phyloP scores from a whole-genome alignment of 1,140 invertebrate species.

The Drosophila parabipectinata region DNA sequence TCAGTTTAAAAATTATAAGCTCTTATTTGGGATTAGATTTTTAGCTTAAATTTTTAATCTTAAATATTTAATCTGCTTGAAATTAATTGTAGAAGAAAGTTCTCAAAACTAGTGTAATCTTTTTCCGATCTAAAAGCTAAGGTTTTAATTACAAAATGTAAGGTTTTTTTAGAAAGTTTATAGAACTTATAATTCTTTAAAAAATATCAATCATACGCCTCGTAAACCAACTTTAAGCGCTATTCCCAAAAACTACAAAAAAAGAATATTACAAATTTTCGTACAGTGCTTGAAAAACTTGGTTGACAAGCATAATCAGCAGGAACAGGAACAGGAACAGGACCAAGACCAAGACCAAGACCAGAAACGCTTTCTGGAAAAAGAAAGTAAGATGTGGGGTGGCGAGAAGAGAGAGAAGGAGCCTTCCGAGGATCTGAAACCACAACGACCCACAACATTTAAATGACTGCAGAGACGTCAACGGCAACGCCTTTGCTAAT shows the following conservation, averaged over 20 bases:
- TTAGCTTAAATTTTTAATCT: too few species aligned
- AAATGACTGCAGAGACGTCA: constrained; percentile 71
- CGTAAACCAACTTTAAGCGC: too few species aligned
- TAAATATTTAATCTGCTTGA: too few species aligned
- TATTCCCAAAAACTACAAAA: too few species aligned
- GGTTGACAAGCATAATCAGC: constrained; percentile 62
- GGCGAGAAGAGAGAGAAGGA: not conserved
- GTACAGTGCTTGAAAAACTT: constrained; percentile 15
- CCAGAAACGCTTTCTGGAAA: not conserved
- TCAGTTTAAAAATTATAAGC: too few species aligned
- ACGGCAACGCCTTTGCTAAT: constrained; percentile 77
- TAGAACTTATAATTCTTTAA: not conserved
- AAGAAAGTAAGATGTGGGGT: not conserved
- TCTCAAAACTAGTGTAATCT: too few species aligned
- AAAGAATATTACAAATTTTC: not conserved
- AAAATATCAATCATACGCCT: not conserved
- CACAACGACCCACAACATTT: constrained; percentile 65
- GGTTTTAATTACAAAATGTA: too few species aligned
- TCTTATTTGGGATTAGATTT: too few species aligned
- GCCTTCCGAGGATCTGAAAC: constrained; percentile 8
- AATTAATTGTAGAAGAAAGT: too few species aligned
- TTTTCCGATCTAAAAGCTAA: too few species aligned
- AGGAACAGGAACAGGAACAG: not conserved
- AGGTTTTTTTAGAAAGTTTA: too few species aligned
- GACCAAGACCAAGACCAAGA: constrained; percentile 14